These are phyloP conservation scores for Ceryle rudis DNA, from an alignment of 2,797 vertebrate genomes.

Conservation along the genomic window DNA sequence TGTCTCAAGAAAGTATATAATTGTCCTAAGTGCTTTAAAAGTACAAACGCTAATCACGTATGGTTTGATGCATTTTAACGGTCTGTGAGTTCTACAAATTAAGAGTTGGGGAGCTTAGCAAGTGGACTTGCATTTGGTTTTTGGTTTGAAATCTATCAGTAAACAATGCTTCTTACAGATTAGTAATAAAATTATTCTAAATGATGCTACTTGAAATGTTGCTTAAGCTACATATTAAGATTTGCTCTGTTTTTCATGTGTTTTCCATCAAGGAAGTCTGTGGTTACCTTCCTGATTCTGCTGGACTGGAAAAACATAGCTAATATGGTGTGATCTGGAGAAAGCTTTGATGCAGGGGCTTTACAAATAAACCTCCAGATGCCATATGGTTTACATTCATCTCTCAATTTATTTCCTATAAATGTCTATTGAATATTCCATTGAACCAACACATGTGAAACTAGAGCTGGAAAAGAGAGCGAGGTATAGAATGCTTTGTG, in stretches of 20 bases:
- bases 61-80: constrained; percentile 39
- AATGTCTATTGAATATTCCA: constrained; percentile 97
- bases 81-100: constrained; percentile 33
- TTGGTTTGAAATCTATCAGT: constrained; percentile 42
- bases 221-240: constrained; percentile 83
- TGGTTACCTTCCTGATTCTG: constrained; percentile 98
- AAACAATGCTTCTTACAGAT: constrained; percentile 66
- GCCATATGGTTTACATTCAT: constrained; percentile 99
- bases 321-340: constrained; percentile 99
- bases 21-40: constrained; percentile 23
- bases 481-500: constrained; percentile 88
- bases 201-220: constrained; percentile 86
- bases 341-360: constrained; percentile 97
- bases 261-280: constrained; percentile 99
- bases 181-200: constrained; percentile 84
- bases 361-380: constrained; percentile 98
- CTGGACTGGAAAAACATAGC: constrained; percentile 99
- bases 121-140: constrained; percentile 54
- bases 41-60: constrained; percentile 21
- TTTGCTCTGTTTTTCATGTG: constrained; percentile 92
- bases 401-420: constrained; percentile 99
- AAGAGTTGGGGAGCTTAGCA: background rate
- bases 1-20: background rate
- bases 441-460: constrained; percentile 93
- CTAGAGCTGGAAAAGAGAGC: constrained; percentile 88